Evolutionary conservation across 2,888 invertebrate species (phyloP), one percentile per base, ranked within the genome.

Genomic region (Dinocampus coccinellae): DNA sequence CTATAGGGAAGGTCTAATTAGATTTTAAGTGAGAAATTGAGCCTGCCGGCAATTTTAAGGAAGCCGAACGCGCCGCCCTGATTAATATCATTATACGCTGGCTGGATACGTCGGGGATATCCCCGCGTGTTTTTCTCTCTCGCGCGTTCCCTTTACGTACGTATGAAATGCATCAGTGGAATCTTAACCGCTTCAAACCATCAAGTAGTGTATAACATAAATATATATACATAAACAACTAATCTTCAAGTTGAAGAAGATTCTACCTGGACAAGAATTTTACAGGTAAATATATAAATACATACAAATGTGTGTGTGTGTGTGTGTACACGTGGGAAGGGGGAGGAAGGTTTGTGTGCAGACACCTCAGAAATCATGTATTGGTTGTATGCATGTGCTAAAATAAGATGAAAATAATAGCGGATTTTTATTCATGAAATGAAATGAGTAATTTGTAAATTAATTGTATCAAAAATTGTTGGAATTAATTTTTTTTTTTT

Each of bases 21-120:
- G 84, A 85, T 85, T 85, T 85, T 85, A 86, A 86, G 85, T 86
- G 86, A 85, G 86, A 86, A 86, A 87, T 86, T 85, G 85, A 84
- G 85, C 86, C 86, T 82, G 84, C 83, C 82, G 84, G 86, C 86
- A 86, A 87, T 86, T 86, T 87, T 86, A 85, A 85, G 86, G 87
- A 87, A 87, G 86, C 85, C 83, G 84, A 85, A 85, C 82, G 79
- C 82, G 81, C 83, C 83, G 81, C 83, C 81, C 84, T 85, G 86
- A 86, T 87, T 85, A 86, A 87, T 86, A 86, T 86, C 84, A 87
- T 86, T 86, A 86, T 81, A 80, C 74, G 75, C 80, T 81, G 76
- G 75, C 73, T 73, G 64, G 70, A 62, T 67, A 65, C 69, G 72
- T 68, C 70, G 55, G 63, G 71, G 73, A 69, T 73, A 70, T 52